Conservation (phyloP, 2,113 vertebrate genomes). For the Phainopepla nitens region DNA sequence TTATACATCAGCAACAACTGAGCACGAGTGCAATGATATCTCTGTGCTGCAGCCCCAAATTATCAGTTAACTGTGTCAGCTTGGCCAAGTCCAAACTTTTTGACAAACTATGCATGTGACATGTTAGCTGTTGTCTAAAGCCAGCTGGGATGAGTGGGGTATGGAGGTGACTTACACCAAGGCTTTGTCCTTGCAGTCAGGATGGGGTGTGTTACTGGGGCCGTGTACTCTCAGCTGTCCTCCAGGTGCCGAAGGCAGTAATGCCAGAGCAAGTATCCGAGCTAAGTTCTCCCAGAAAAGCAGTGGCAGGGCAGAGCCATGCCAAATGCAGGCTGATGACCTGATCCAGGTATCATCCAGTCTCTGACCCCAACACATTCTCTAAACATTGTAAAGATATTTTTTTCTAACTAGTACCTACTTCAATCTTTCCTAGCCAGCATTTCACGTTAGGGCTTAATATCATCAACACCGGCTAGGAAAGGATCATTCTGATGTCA, state of each 20-base stretch:
- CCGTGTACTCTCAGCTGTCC: accelerated
- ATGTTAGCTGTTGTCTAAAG: not conserved
- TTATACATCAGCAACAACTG: not conserved
- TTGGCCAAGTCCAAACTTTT: not conserved
- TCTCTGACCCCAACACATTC: not conserved
- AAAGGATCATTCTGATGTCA: not conserved
- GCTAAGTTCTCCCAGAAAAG: not conserved
- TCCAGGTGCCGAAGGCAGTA: not conserved
- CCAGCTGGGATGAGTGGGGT: not conserved
- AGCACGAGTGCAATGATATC: not conserved
- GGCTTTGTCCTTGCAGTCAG: not conserved
- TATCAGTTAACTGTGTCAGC: not conserved
- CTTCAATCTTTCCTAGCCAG: not conserved
- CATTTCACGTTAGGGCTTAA: accelerated
- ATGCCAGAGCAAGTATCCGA: not conserved
- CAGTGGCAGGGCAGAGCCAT: not conserved
- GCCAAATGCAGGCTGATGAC: not conserved
- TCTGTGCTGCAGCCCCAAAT: not conserved
- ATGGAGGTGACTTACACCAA: not conserved
- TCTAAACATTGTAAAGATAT: not conserved
- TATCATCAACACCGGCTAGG: not conserved
- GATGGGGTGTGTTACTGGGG: not conserved
- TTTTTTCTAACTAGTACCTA: not conserved
- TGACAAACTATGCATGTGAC: accelerated
- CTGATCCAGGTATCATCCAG: not conserved